A percentile compares a stretch with the other conserved stretches of the same genome.
phyloP scores from a whole-genome alignment of 1,140 invertebrate species.

The Bombus impatiens region DNA sequence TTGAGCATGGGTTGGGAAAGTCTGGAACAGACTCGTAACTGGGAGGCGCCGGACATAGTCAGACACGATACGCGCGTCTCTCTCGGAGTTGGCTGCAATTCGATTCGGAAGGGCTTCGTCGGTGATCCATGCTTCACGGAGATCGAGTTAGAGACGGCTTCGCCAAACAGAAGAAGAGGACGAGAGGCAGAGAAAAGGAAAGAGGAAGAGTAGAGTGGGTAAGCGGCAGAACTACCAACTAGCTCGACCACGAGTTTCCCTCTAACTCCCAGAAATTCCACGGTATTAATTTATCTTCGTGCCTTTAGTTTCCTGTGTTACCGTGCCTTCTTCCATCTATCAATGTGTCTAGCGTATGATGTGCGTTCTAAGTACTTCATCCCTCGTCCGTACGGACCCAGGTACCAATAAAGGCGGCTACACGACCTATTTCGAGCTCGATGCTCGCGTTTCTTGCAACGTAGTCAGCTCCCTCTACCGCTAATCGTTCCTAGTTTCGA shows the following conservation, averaged over 20 bases:
- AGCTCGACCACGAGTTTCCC: slow-evolving; percentile 52
- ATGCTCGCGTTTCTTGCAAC: no score
- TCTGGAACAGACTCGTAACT: slow-evolving; percentile 10
- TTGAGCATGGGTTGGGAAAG: not conserved
- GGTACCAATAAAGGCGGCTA: not conserved
- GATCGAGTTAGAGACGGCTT: slow-evolving; percentile 21
- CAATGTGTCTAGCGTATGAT: slow-evolving; percentile 63
- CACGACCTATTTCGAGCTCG: not conserved
- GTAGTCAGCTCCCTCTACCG: no score
- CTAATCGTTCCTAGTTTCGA: no score
- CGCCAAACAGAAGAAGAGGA: slow-evolving; percentile 29
- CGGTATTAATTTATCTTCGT: slow-evolving; percentile 73
- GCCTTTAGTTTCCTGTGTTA: slow-evolving; percentile 50
- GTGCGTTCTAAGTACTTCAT: slow-evolving; percentile 54
- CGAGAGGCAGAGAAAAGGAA: not conserved
- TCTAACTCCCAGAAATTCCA: slow-evolving; percentile 63
- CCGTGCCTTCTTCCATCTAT: slow-evolving; percentile 54
- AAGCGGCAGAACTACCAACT: slow-evolving; percentile 44
- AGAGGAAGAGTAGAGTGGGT: not conserved
- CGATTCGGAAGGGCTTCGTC: slow-evolving; percentile 39
- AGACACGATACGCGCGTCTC: slow-evolving; percentile 31
- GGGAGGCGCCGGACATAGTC: slow-evolving; percentile 24
- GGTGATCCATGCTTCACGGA: slow-evolving; percentile 16
- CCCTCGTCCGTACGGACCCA: not conserved
- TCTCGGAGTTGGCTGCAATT: slow-evolving; percentile 28